Base-by-base conservation (phyloP, 2,888 invertebrate species). In the Thecocarcelia acutangulata region DNA sequence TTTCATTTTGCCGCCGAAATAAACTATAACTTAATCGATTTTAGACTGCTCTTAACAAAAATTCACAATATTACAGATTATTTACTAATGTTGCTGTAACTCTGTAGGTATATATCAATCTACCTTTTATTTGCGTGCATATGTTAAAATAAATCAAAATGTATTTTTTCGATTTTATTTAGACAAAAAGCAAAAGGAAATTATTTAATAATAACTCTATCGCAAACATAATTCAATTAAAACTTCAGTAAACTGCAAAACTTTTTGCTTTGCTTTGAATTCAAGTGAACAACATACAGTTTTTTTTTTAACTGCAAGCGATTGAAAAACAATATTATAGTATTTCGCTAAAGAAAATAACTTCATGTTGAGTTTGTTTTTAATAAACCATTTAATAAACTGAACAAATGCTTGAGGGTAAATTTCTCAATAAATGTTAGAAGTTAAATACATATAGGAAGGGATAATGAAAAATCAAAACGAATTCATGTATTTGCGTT, bases 381-480 rank as follows among this genome's bases (percentile, higher is more conserved):
- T 21, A 24, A 52, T 21, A 24, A 24, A 24, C 24, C 24, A n/a
- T 24, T 21, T 13, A 52, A 52, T 24, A 52, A 24, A 24, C 24
- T 52, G 4, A 24, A 24, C 13, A 52, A 21, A 24, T n/a, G 24
- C 24, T 5, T 5, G 21, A 15, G 50, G 50, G 6, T 12, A 52
- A 13, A 24, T 24, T 52, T 0, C 24, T 24, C 24, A 52, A 52
- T 24, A 52, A 13, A n/a, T 13, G 12, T 24, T 24, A 24, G 15
- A 52, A 52, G 13, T 24, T 13, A 24, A 52, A 52, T 21, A 52
- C n/a, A n/a, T n/a, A n/a, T n/a, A n/a, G n/a, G n/a, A n/a, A n/a
- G n/a, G n/a, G n/a, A 21, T 24, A n/a, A 52, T n/a, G n/a, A 13
- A 19, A n/a, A 48, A 21, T 19, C 19, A 11, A 48, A 48, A 48